Evolutionary conservation across 2,113 vertebrate species (phyloP).

Genomic region (Pseudonaja textilis): DNA sequence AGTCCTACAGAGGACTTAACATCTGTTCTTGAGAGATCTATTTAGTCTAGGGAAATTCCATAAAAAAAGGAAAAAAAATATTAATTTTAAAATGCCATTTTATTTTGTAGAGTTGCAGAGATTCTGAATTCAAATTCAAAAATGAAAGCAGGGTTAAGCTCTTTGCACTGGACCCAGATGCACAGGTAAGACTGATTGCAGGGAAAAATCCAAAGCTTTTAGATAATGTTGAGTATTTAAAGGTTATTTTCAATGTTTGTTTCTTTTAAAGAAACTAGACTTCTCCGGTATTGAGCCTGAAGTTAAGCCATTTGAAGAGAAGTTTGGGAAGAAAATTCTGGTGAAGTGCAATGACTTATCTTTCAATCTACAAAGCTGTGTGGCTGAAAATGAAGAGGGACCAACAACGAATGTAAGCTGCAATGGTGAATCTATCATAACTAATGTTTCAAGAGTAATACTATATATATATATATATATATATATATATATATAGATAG

Average conservation of each 20-base stretch:
- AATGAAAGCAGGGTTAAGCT: conserved; percentile 92
- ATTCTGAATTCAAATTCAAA: conserved; percentile 90
- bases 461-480: background rate
- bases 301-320: conserved; percentile 93
- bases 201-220: background rate
- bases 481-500: no score
- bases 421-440: background rate
- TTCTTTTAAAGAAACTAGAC: conserved; percentile 86
- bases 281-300: conserved; percentile 91
- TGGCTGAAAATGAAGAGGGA: conserved; percentile 96
- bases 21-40: background rate
- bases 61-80: background rate
- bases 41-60: background rate
- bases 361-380: conserved; percentile 96
- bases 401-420: conserved; percentile 91
- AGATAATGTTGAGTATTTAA: background rate
- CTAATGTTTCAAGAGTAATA: background rate
- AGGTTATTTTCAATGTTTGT: conserved; percentile 16
- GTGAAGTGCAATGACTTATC: conserved; percentile 96
- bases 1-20: background rate
- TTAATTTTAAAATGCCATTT: conserved; percentile 18
- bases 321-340: conserved; percentile 92
- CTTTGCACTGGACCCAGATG: conserved; percentile 93
- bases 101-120: conserved; percentile 82
- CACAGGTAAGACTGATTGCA: conserved; percentile 80